These are phyloP conservation scores for Heliconius cydno DNA, from an alignment of 2,888 invertebrate genomes.

Conservation along the genomic window DNA sequence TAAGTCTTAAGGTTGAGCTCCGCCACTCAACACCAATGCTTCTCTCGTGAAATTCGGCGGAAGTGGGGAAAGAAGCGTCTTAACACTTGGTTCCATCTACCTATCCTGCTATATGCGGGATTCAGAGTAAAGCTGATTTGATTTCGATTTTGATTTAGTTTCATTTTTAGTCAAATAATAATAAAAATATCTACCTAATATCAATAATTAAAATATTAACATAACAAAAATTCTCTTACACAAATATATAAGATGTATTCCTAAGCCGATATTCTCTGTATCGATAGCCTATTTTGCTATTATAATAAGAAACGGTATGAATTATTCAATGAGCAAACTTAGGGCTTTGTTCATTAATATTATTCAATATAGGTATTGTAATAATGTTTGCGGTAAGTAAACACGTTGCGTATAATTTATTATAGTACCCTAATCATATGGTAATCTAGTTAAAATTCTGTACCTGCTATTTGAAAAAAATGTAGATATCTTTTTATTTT, in stretches of 20 bases:
- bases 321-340: slow-evolving; percentile 22
- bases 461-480: too few relatives aligned
- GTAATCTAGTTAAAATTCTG: neutral
- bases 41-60: too few relatives aligned
- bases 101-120: too few relatives aligned
- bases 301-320: neutral
- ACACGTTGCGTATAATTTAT: slow-evolving; percentile 5
- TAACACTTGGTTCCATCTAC: too few relatives aligned
- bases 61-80: too few relatives aligned
- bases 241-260: neutral
- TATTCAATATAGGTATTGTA: slow-evolving; percentile 26
- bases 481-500: too few relatives aligned
- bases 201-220: neutral
- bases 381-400: slow-evolving; percentile 27
- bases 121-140: too few relatives aligned
- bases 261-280: slow-evolving; percentile 1
- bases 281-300: slow-evolving; percentile 57
- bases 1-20: too few relatives aligned
- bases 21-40: too few relatives aligned
- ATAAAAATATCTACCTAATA: neutral
- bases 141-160: too few relatives aligned
- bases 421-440: neutral
- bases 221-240: neutral
- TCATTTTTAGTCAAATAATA: neutral
- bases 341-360: slow-evolving; percentile 25